Evolutionary conservation across 2,888 invertebrate species (phyloP), one percentile per base, ranked within the genome.

Genomic region (Leucoptera coffeella): DNA sequence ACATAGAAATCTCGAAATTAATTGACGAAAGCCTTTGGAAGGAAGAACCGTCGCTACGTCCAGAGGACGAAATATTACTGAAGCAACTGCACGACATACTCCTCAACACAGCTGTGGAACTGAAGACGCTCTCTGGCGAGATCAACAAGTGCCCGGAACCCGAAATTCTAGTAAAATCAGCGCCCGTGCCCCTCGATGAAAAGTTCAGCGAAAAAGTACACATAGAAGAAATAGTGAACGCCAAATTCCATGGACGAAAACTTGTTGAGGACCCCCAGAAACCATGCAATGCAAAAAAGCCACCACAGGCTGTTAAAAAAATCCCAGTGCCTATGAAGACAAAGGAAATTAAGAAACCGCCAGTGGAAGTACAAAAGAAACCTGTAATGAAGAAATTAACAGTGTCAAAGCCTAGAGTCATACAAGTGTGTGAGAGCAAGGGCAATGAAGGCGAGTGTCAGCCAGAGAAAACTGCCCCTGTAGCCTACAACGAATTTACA

Each of bases 121-220:
- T 72, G 28, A 61, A 62, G 41, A 42, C 54, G 39, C 56, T 72
- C 29, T 59, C 67, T 29, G 55, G 54, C 22, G 65, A 64, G 47
- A 40, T 67, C 34, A 42, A 50, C 8, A 56, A 53, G 42, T 45
- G 43, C 38, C 58, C 53, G 35, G 48, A 57, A 34, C 55, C 61
- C 20, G 50, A 50, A 29, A 41, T 52, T 25, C 61, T 51, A 39
- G 31, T 54, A 10, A 57, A 54, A 41, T 38, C 52, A 12, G 38
- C 43, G 33, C 61, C 64, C 3, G 50, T 46, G 27, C 67, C 67
- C 24, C 45, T 69, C 29, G 71, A 72, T 29, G 59, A 69, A 29
- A 56, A 67, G 29, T 72, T 67, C 37, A 71, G 71, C 34, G 59
- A 67, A 41, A 62, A 60, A 44, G 47, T 64, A 31, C 62, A 65